These are phyloP conservation scores for Poeciliopsis turrubarensis DNA, from an alignment of 2,113 vertebrate species.

Conservation along the genomic window DNA sequence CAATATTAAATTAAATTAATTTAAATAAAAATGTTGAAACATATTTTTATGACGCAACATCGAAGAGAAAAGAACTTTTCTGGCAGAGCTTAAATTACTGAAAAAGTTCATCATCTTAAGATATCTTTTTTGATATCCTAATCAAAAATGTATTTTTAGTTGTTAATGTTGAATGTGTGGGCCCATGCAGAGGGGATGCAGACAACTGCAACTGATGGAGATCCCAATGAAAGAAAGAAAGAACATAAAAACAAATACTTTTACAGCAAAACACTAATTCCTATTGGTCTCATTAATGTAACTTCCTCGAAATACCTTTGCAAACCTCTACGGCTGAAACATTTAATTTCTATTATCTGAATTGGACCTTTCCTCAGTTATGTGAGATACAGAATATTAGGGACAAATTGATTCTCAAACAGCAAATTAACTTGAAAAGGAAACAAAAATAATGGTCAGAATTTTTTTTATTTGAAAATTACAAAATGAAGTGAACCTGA, in stretches of 20 bases:
- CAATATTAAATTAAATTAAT: neutral
- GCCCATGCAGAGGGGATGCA: too few species aligned
- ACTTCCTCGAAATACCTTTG: neutral
- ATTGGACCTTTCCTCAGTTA: neutral
- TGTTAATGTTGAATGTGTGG: too few species aligned
- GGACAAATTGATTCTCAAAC: neutral
- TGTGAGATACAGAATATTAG: neutral
- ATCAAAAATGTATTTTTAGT: too few species aligned
- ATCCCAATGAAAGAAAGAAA: too few species aligned
- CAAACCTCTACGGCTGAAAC: neutral
- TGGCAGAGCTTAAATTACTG: neutral
- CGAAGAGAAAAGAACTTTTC: neutral
- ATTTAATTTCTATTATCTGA: neutral
- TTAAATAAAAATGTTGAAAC: neutral
- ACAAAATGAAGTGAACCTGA: constrained; percentile 48
- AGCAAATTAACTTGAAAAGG: neutral
- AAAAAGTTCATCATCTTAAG: neutral
- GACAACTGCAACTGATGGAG: too few species aligned
- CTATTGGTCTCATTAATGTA: neutral
- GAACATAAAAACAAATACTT: neutral
- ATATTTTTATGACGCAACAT: neutral
- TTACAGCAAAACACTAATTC: neutral
- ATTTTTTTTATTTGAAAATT: constrained; percentile 47
- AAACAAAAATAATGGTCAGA: constrained; percentile 6
- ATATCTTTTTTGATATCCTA: neutral